phyloP scores from a whole-genome alignment of 2,888 invertebrate species.

The Chaetogeoica ovagalla region DNA sequence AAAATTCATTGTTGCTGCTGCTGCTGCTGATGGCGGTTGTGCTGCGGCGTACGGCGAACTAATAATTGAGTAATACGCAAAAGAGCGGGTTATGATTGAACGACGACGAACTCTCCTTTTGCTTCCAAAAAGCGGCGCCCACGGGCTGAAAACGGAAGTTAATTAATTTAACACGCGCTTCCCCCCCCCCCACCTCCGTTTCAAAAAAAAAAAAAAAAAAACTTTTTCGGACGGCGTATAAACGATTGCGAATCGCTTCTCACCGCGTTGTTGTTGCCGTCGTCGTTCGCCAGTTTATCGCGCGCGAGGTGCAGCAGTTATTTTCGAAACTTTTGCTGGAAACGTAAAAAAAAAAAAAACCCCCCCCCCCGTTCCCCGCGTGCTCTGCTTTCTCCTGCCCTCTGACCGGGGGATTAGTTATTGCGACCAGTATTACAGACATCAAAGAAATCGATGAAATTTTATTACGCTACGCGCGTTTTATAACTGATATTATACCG shows the following conservation, averaged over 20 bases:
- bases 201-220: conserved; percentile 21
- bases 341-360: conserved; percentile 3
- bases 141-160: conserved; percentile 29
- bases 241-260: conserved; percentile 1
- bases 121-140: not conserved
- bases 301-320: conserved; percentile 6
- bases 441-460: not conserved
- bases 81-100: conserved; percentile 11
- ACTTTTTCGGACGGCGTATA: conserved; percentile 35
- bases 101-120: conserved; percentile 12
- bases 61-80: not conserved
- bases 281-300: not conserved
- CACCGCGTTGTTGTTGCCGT: too few relatives aligned
- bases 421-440: not conserved
- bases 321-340: conserved; percentile 3
- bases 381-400: not conserved
- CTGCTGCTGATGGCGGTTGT: too few relatives aligned
- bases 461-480: not conserved
- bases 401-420: not conserved
- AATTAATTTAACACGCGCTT: conserved; percentile 46
- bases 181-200: not conserved
- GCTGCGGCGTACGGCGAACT: not conserved
- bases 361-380: too few relatives aligned
- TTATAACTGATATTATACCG: not conserved
- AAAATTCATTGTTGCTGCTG: too few relatives aligned